phyloP scores from a whole-genome alignment of 2,797 vertebrate species.

The Microctenopoma steveboyesi region DNA sequence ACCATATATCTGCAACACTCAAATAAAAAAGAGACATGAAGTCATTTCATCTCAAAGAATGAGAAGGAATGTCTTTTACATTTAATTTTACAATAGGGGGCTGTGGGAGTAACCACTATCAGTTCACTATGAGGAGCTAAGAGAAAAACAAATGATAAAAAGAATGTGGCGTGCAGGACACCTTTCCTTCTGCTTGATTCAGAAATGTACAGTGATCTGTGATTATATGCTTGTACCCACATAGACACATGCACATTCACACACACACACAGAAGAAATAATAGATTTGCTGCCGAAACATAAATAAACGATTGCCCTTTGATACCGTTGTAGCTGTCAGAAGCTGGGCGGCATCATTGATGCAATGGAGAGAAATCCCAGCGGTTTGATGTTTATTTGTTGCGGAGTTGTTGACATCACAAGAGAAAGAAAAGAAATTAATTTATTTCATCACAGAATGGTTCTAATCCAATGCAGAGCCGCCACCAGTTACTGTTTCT shows the following conservation, averaged over 20 bases:
- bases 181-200: constrained; percentile 54
- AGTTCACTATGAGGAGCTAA: too few species aligned
- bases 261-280: constrained; percentile 43
- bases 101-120: too few species aligned
- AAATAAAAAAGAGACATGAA: too few species aligned
- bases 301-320: constrained; percentile 75
- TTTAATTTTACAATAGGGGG: too few species aligned
- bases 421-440: constrained; percentile 49
- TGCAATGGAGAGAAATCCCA: constrained; percentile 72
- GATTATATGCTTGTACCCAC: constrained; percentile 31
- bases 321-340: constrained; percentile 71
- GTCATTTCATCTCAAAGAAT: too few species aligned
- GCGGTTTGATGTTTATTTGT: constrained; percentile 70
- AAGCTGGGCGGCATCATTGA: constrained; percentile 65
- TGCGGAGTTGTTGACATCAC: constrained; percentile 63
- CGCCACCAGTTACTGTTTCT: constrained; percentile 55
- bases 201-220: constrained; percentile 55
- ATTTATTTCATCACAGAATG: constrained; percentile 64
- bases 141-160: constrained; percentile 43
- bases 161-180: constrained; percentile 44
- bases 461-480: constrained; percentile 49
- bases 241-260: background rate
- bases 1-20: too few species aligned
- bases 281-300: constrained; percentile 61
- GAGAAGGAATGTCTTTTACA: too few species aligned